phyloP scores from a whole-genome alignment of 2,797 vertebrate species.

The Sebastes nivosus region DNA sequence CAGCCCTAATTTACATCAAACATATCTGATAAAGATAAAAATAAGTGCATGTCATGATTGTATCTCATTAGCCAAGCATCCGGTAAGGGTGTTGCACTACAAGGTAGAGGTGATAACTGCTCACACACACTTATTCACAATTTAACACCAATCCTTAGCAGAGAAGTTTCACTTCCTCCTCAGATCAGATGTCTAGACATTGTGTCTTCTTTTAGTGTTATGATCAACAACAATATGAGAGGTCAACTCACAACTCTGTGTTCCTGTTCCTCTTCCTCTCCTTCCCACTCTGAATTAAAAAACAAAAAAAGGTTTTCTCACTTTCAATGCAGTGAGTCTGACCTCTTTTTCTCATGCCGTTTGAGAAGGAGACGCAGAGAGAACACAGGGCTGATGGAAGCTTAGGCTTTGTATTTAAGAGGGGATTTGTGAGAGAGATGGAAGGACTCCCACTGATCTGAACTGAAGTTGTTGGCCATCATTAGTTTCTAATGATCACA shows the following conservation, averaged over 20 bases:
- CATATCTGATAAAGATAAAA: background rate
- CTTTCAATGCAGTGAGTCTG: background rate
- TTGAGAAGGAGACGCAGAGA: conserved; percentile 28
- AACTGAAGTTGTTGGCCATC: conserved; percentile 14
- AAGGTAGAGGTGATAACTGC: background rate
- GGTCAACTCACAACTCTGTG: conserved; percentile 13
- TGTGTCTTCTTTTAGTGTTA: conserved; percentile 2
- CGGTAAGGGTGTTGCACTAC: background rate
- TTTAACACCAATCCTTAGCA: background rate
- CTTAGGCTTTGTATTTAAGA: conserved; percentile 52
- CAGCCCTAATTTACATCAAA: background rate
- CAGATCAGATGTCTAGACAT: conserved; percentile 19
- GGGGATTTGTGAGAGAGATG: conserved; percentile 49
- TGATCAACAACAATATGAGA: conserved; percentile 23
- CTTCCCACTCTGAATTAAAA: conserved; percentile 3
- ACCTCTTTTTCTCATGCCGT: conserved; percentile 40
- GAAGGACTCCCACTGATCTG: conserved; percentile 37
- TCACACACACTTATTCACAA: background rate
- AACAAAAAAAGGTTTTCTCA: background rate
- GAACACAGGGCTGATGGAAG: conserved; percentile 31
- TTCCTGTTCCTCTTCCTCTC: background rate
- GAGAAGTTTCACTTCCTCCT: conserved; percentile 41
- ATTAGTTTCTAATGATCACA: conserved; percentile 33
- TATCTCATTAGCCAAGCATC: background rate
- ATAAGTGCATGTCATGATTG: background rate